Evolutionary conservation across 1,140 invertebrate genomes (phyloP).

Genomic region (Cylas formicarius): DNA sequence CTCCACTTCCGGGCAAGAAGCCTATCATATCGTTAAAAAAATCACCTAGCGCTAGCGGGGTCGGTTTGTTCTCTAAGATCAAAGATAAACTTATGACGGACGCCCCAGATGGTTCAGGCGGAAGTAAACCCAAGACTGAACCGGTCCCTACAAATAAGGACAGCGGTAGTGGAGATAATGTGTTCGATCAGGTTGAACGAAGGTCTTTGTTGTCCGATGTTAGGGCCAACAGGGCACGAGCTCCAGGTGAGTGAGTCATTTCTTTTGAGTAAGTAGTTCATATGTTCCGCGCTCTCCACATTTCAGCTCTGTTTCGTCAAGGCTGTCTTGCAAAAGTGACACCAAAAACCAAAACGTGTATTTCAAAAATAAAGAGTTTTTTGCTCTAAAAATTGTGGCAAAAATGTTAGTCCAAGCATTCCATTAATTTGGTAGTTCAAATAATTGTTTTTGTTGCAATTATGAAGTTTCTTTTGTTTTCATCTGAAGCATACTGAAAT

Average conservation of each 20-base stretch:
- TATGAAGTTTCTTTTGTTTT: too few relatives aligned
- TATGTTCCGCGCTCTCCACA: too few relatives aligned
- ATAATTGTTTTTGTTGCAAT: too few relatives aligned
- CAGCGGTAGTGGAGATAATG: slow-evolving; percentile 34
- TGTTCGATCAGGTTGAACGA: slow-evolving; percentile 56
- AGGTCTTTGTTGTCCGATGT: slow-evolving; percentile 54
- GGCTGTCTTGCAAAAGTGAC: too few relatives aligned
- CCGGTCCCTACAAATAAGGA: slow-evolving; percentile 13
- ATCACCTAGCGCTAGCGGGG: slow-evolving; percentile 49
- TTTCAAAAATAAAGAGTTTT: too few relatives aligned
- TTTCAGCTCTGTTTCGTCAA: too few relatives aligned
- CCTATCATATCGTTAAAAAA: slow-evolving; percentile 55
- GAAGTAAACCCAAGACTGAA: slow-evolving; percentile 31
- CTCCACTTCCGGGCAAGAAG: slow-evolving; percentile 47
- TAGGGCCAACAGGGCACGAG: slow-evolving; percentile 51
- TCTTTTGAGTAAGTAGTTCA: too few relatives aligned
- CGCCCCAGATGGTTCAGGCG: slow-evolving; percentile 35
- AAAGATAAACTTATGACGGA: slow-evolving; percentile 51
- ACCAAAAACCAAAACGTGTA: too few relatives aligned
- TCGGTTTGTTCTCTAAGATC: slow-evolving; percentile 48
- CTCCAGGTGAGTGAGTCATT: slow-evolving; percentile 37
- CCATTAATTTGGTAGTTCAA: too few relatives aligned
- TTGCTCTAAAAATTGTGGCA: too few relatives aligned
- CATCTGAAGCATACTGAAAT: too few relatives aligned
- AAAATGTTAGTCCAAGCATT: too few relatives aligned